Evolutionary conservation across 2,888 invertebrate species (phyloP).

Genomic region (Cabera pusaria): DNA sequence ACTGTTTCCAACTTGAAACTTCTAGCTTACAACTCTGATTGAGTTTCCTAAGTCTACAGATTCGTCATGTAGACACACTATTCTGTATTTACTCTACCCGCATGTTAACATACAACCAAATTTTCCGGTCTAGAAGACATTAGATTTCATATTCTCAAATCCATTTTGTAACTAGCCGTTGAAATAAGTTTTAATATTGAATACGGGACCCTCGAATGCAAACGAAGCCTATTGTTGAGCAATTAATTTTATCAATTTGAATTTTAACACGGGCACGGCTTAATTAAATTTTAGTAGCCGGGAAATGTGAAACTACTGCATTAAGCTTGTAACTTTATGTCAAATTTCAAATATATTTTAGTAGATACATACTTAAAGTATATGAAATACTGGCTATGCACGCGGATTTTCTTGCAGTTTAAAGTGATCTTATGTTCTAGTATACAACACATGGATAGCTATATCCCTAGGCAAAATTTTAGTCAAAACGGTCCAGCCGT

Average conservation of each 20-base stretch:
- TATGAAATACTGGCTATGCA: too few species aligned
- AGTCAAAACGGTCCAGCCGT: too few species aligned
- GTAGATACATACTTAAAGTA: too few species aligned
- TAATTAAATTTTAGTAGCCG: conserved; percentile 43
- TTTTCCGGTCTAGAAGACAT: conserved; percentile 73
- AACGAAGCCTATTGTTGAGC: conserved; percentile 54
- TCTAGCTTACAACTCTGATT: conserved; percentile 18
- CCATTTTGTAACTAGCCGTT: conserved; percentile 35
- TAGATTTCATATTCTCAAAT: conserved; percentile 60
- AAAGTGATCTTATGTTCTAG: too few species aligned
- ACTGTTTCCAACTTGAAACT: too few species aligned
- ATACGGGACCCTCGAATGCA: conserved; percentile 44
- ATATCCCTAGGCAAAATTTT: too few species aligned
- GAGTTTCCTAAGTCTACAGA: conserved; percentile 38
- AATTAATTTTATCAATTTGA: conserved; percentile 54
- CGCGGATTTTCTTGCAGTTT: too few species aligned
- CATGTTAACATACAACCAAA: conserved; percentile 71
- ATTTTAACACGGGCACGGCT: conserved; percentile 42
- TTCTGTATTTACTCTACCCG: conserved; percentile 62
- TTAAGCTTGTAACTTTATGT: too few species aligned
- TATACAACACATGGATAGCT: too few species aligned
- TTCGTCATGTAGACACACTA: conserved; percentile 21
- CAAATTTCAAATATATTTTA: too few species aligned
- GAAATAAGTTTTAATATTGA: conserved; percentile 19
- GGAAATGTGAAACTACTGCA: conserved; percentile 24